Base-by-base conservation (phyloP, 2,797 vertebrate species). In the Vespertilio murinus region DNA sequence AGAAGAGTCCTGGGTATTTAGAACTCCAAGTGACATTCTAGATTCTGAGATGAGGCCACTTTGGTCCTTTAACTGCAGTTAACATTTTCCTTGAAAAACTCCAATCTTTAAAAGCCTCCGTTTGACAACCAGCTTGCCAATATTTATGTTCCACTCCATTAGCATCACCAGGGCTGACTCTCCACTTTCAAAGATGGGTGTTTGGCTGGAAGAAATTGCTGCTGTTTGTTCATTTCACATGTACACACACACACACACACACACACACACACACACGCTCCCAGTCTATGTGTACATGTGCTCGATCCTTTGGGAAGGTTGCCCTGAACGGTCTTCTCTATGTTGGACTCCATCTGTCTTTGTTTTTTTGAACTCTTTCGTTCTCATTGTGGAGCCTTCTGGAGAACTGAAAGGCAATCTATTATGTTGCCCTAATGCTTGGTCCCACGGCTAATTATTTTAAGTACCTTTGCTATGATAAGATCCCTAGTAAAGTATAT, bases 151-250 rank as follows among this genome's bases (percentile, higher is more conserved):
- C 94, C 56, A 70, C 40, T 95, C 91, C 54, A 96, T 97, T 96
- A 97, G 52, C 89, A 95, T 96, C 84, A 90, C n/a, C 84, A 94
- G 94, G 91, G 91, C 96, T 97, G 97, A 95, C 95, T 97, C 95
- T 96, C 40, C 78, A 94, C 78, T 96, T 96, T 96, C 64, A 92
- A 95, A 96, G 91, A 94, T 91, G 88, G 38, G 77, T 71, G 10
- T 86, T 95, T 88, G 54, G 42, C 77, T 94, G 81, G 80, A 93
- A 93, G 82, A 91, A 95, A 94, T 96, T 40, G 91, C 69, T 91
- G 95, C 91, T 78, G 42, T 82, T 93, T 93, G 77, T 64, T 93
- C 49, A 82, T 93, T 96, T 82, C 89, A 47, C 61, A 54, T 54
- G 47, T 49, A 30, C 42, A 52, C 7, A 59, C 17, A 56, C 54